Evolutionary conservation across 1,140 invertebrate species (phyloP).

Genomic region (Papilio helenus): DNA sequence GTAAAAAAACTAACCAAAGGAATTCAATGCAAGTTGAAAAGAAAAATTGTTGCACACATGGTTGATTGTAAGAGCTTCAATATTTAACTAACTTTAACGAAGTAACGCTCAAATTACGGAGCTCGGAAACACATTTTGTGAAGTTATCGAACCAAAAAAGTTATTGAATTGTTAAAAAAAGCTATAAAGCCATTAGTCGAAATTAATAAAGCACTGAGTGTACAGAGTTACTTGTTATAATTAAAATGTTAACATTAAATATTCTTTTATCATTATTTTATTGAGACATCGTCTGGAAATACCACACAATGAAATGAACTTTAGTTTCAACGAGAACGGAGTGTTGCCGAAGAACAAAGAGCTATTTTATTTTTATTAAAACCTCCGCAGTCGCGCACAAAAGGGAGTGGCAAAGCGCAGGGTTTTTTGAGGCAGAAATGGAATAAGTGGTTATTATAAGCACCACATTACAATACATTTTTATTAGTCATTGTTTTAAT

Average conservation of each 20-base stretch:
- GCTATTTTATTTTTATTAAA: conserved; percentile 18
- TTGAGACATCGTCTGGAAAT: background rate
- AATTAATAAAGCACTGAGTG: too few relatives aligned
- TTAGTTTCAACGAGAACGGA: background rate
- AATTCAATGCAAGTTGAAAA: too few relatives aligned
- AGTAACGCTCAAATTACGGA: too few relatives aligned
- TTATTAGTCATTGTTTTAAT: background rate
- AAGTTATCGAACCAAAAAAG: too few relatives aligned
- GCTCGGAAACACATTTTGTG: too few relatives aligned
- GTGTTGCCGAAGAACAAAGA: conserved; percentile 11
- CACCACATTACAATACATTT: background rate
- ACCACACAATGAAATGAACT: conserved; percentile 19
- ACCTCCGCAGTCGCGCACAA: conserved; percentile 11
- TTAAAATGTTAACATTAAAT: too few relatives aligned
- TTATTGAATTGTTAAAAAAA: conserved; percentile 3
- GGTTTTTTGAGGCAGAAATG: background rate
- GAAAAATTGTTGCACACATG: too few relatives aligned
- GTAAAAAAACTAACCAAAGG: background rate
- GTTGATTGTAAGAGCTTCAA: too few relatives aligned
- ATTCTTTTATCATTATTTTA: background rate
- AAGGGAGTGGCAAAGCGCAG: conserved; percentile 13
- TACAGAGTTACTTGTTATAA: too few relatives aligned
- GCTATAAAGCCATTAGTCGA: too few relatives aligned
- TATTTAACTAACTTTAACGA: too few relatives aligned
- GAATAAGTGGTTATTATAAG: background rate